Evolutionary conservation across 2,888 invertebrate genomes (phyloP).

Genomic region (Zaprionus obscuricornis): DNA sequence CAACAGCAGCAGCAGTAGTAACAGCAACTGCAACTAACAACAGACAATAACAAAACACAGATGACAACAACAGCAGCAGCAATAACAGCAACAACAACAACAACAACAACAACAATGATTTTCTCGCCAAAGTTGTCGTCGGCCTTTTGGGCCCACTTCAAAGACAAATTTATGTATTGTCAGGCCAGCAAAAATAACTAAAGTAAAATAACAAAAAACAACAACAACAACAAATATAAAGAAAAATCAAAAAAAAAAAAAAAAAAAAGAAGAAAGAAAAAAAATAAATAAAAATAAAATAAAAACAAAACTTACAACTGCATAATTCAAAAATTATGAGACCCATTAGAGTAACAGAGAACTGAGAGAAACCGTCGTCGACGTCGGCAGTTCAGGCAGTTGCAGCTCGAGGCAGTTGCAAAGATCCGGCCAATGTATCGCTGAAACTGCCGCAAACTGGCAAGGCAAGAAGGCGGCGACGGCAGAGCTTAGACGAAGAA

Average conservation of each 20-base stretch:
- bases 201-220: slow-evolving; percentile 20
- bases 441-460: slow-evolving; percentile 2
- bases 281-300: slow-evolving; percentile 17
- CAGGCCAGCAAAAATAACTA: slow-evolving; percentile 51
- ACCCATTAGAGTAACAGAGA: slow-evolving; percentile 62
- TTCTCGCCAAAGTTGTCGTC: slow-evolving; percentile 51
- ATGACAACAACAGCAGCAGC: slow-evolving; percentile 7
- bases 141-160: slow-evolving; percentile 71
- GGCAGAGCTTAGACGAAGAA: too few species aligned
- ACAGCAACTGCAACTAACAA: too few species aligned
- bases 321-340: slow-evolving; percentile 71
- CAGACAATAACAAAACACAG: too few species aligned
- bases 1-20: not conserved
- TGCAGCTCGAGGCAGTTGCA: slow-evolving; percentile 37
- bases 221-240: slow-evolving; percentile 12
- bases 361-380: slow-evolving; percentile 56
- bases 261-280: slow-evolving; percentile 21
- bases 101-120: slow-evolving; percentile 41
- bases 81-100: slow-evolving; percentile 20
- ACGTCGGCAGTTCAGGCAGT: slow-evolving; percentile 47
- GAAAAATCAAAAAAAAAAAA: slow-evolving; percentile 34
- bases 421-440: slow-evolving; percentile 47
- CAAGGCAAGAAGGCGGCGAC: too few species aligned
- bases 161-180: slow-evolving; percentile 76
- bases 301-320: slow-evolving; percentile 47